Conservation (phyloP, 2,797 vertebrate genomes). For the Pampus argenteus region DNA sequence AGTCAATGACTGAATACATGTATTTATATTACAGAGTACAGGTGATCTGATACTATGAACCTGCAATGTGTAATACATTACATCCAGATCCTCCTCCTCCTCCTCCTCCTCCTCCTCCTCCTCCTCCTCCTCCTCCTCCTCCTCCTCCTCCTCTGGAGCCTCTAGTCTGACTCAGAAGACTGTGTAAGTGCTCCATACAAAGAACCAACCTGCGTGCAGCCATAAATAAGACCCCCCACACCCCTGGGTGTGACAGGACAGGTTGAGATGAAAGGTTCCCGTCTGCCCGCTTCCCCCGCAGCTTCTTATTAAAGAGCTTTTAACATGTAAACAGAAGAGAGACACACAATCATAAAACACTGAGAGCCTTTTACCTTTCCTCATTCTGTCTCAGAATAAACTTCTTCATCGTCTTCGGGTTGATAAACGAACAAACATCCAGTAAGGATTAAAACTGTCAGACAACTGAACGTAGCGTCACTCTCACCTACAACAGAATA, state of each 20-base stretch:
- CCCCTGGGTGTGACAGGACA: constrained; percentile 70
- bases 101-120: not conserved
- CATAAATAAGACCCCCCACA: constrained; percentile 79
- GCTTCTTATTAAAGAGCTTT: constrained; percentile 84
- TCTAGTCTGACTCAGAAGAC: constrained; percentile 63
- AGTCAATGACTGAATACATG: too few relatives aligned
- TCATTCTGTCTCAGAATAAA: constrained; percentile 12
- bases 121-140: not conserved
- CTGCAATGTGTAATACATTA: constrained; percentile 54
- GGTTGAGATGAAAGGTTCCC: constrained; percentile 84
- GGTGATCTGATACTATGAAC: not conserved
- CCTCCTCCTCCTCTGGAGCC: constrained; percentile 55
- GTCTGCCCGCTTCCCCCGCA: constrained; percentile 68
- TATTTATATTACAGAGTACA: not conserved
- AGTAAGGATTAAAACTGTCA: too few relatives aligned
- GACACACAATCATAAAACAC: constrained; percentile 84
- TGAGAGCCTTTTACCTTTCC: constrained; percentile 40
- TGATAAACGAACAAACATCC: too few relatives aligned
- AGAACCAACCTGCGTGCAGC: constrained; percentile 69
- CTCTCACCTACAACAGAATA: too few relatives aligned
- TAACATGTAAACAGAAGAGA: constrained; percentile 82
- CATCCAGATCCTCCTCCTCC: constrained; percentile 5
- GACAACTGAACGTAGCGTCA: too few relatives aligned
- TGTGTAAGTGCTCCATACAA: constrained; percentile 70
- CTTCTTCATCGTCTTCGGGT: too few relatives aligned